A percentile compares a stretch with the other conserved stretches of the same genome.
phyloP scores from a whole-genome alignment of 2,113 vertebrate species.

The Chauna torquata region DNA sequence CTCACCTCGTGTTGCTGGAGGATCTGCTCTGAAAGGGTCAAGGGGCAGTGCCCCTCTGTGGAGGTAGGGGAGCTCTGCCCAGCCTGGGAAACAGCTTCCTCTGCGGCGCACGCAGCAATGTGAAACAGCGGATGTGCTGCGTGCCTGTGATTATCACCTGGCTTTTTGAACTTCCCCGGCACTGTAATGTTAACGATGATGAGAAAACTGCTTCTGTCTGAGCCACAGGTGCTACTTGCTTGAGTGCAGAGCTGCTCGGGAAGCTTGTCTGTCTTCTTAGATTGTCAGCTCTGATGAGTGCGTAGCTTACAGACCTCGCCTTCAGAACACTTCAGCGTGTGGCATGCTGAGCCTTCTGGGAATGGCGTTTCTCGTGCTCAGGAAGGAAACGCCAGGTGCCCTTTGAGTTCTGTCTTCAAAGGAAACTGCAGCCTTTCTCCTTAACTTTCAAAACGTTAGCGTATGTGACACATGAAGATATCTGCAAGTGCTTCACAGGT shows the following conservation, averaged over 20 bases:
- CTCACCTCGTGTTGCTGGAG: background rate
- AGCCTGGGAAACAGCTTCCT: background rate
- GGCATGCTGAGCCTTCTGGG: background rate
- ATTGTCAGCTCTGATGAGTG: background rate
- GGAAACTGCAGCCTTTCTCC: conserved; percentile 62
- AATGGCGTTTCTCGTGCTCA: background rate
- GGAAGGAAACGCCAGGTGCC: background rate
- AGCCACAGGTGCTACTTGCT: background rate
- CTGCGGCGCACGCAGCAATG: background rate
- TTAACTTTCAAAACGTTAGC: conserved; percentile 91
- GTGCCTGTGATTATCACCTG: background rate
- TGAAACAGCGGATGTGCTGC: background rate
- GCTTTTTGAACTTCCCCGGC: background rate
- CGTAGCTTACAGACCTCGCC: background rate
- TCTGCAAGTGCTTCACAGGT: conserved; percentile 98
- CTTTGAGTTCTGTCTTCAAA: background rate
- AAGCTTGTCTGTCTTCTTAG: background rate
- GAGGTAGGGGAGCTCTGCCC: background rate
- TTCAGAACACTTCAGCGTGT: background rate
- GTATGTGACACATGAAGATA: conserved; percentile 95
- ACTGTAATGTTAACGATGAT: background rate
- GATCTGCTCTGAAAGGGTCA: background rate
- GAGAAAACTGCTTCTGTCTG: background rate
- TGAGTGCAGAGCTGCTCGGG: background rate
- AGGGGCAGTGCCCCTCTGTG: background rate